A percentile compares a stretch with the other conserved stretches of the same genome.
Conservation (phyloP, 2,888 invertebrate genomes). For the Apeira syringaria region DNA sequence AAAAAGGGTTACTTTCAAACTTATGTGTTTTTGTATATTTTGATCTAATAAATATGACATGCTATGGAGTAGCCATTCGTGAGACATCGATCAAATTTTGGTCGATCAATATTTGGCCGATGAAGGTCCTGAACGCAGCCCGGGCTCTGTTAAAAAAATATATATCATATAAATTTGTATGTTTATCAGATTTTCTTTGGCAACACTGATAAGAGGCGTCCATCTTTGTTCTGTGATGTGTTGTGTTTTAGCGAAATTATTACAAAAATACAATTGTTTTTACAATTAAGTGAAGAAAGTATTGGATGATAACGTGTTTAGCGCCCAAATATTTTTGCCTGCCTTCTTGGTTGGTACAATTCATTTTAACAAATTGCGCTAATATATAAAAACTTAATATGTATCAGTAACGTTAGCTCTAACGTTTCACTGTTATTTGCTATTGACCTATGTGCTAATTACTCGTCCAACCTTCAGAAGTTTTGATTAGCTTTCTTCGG, state of each 20-base stretch:
- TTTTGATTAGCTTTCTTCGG: conserved; percentile 58
- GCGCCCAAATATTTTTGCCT: conserved; percentile 29
- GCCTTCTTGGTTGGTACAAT: conserved; percentile 39
- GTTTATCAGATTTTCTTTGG: no score
- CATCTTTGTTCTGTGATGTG: conserved; percentile 81
- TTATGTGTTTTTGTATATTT: no score
- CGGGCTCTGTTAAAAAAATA: conserved; percentile 2
- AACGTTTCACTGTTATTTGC: conserved; percentile 76
- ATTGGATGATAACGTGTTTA: conserved; percentile 27
- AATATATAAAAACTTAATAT: conserved; percentile 61
- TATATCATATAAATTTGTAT: no score
- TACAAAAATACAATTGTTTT: conserved; percentile 42
- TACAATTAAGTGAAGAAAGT: conserved; percentile 15
- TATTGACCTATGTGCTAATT: conserved; percentile 78
- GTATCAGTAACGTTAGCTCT: conserved; percentile 71
- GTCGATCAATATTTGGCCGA: no score
- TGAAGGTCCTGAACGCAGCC: no score
- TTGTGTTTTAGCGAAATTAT: conserved; percentile 72
- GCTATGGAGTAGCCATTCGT: no score
- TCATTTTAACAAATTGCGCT: conserved; percentile 36
- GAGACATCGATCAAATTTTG: no score
- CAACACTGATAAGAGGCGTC: conserved; percentile 79
- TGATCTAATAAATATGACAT: no score
- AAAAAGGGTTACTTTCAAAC: no score
- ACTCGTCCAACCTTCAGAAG: conserved; percentile 65